Conservation (phyloP, 2,113 vertebrate species). For the Dromaius novaehollandiae region DNA sequence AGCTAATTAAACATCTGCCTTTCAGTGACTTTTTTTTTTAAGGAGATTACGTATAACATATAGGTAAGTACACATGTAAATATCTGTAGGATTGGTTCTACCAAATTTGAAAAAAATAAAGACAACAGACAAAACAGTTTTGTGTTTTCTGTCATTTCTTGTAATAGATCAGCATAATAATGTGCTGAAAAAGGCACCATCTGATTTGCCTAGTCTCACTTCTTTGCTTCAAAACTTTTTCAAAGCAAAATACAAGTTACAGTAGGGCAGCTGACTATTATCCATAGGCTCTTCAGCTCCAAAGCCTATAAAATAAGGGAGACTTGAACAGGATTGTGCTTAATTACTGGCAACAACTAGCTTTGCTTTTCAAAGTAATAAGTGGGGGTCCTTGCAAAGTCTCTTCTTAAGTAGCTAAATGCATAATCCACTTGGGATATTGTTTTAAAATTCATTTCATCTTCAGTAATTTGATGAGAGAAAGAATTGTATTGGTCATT, state of each 20-base stretch:
- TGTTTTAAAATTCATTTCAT: conserved; percentile 80
- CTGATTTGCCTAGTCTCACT: conserved; percentile 22
- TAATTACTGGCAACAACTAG: conserved; percentile 68
- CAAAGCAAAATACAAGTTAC: conserved; percentile 1
- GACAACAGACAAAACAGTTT: background rate
- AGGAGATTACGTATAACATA: background rate
- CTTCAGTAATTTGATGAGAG: conserved; percentile 78
- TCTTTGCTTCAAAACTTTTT: conserved; percentile 37
- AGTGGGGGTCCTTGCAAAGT: conserved; percentile 65
- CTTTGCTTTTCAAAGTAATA: conserved; percentile 71
- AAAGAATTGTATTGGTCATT: conserved; percentile 68
- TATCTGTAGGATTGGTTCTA: background rate
- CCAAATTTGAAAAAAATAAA: background rate
- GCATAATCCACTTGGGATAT: conserved; percentile 74
- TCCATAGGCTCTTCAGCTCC: conserved; percentile 7
- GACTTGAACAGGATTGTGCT: conserved; percentile 41
- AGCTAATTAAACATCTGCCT: conserved; percentile 48
- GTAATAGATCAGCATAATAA: background rate
- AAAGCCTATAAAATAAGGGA: conserved; percentile 36
- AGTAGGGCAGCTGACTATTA: conserved; percentile 41
- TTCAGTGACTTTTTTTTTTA: background rate
- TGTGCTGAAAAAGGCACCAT: background rate
- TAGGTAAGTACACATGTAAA: background rate
- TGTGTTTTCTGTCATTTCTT: background rate
- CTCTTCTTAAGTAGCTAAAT: conserved; percentile 72